Conservation (phyloP, 2,888 invertebrate genomes). For the Oegoconia quadripuncta region DNA sequence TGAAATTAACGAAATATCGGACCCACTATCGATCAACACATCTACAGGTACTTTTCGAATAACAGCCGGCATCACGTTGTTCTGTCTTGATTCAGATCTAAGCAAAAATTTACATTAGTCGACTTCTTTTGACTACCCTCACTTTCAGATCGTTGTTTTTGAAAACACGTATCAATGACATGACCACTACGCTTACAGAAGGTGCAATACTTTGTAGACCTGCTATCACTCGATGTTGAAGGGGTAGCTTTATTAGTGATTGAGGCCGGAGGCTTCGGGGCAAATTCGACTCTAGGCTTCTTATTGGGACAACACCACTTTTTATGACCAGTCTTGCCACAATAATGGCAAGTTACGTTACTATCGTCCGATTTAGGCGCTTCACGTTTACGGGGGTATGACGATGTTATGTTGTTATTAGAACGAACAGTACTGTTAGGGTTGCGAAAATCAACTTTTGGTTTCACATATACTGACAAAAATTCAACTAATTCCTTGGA, state of each 20-base stretch:
- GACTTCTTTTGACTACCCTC: slow-evolving; percentile 13
- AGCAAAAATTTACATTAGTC: slow-evolving; percentile 8
- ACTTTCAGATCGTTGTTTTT: slow-evolving; percentile 9
- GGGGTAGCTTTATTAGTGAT: too few relatives aligned
- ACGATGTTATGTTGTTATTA: neutral
- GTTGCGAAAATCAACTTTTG: too few relatives aligned
- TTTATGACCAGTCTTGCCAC: slow-evolving; percentile 5
- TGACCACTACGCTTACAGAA: slow-evolving; percentile 16
- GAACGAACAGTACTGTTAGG: too few relatives aligned
- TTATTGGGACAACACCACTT: slow-evolving; percentile 4
- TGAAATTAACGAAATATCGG: slow-evolving; percentile 21
- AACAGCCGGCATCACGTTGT: slow-evolving; percentile 13
- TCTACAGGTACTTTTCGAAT: slow-evolving; percentile 19
- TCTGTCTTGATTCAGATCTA: slow-evolving; percentile 1
- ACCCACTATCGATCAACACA: slow-evolving; percentile 25
- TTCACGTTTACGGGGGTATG: too few relatives aligned
- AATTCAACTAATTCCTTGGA: slow-evolving; percentile 22
- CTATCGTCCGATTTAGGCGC: too few relatives aligned
- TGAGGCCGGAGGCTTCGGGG: too few relatives aligned
- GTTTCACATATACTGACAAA: slow-evolving; percentile 23
- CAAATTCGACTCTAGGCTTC: neutral
- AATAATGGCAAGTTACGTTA: too few relatives aligned
- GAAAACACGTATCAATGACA: slow-evolving; percentile 6
- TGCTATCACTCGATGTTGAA: too few relatives aligned
- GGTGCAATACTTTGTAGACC: too few relatives aligned